Evolutionary conservation across 2,113 vertebrate species (phyloP), one percentile per base, ranked within the genome.

Genomic region (Bubalus kerabau): DNA sequence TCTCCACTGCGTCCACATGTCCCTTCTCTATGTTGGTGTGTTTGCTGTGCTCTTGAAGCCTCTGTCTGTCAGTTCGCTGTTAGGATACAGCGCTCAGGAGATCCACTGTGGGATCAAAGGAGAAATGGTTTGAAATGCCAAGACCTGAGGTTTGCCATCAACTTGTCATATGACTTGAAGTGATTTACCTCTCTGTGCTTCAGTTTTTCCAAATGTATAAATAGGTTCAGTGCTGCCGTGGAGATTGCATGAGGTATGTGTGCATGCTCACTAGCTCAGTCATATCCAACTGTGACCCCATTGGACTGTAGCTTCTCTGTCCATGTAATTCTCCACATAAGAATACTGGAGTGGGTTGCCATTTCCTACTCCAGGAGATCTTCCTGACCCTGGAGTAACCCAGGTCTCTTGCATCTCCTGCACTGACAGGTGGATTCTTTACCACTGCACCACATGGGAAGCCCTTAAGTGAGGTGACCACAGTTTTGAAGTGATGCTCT

Each of bases 241-340:
- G 32, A 1, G 24, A 85, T 21, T 74, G 57, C 78, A 43, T n/a
- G n/a, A 57, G 4, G 6, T 62, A 21, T 43, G 11, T 3, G n/a
- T 23, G 11, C 21, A 7, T 14, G 71, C 23, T 76, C 36, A 26
- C 2, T 43, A 40, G 11, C 6, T 14, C 21, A 43, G 2, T 26
- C 36, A 24, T 13, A 43, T 43, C 21, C 36, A 3, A 1, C 71
- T 24, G 36, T 2, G 36, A 43, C 3, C 11, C 36, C 11, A 0
- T 3, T 0, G 21, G 36, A 14, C 23, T 6, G 36, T 43, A 76
- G 10, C 71, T 74, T 43, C 71, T 74, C 67, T 76, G 11, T 76
- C 71, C 23, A 14, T 26, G 71, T 36, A 7, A 26, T 14, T 76
- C 23, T 43, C 71, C 23, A 24, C 0, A 2, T 11, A 43, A 26